Evolutionary conservation across 2,797 vertebrate species (phyloP), one percentile per base, ranked within the genome.

Genomic region (Numenius phaeopus): DNA sequence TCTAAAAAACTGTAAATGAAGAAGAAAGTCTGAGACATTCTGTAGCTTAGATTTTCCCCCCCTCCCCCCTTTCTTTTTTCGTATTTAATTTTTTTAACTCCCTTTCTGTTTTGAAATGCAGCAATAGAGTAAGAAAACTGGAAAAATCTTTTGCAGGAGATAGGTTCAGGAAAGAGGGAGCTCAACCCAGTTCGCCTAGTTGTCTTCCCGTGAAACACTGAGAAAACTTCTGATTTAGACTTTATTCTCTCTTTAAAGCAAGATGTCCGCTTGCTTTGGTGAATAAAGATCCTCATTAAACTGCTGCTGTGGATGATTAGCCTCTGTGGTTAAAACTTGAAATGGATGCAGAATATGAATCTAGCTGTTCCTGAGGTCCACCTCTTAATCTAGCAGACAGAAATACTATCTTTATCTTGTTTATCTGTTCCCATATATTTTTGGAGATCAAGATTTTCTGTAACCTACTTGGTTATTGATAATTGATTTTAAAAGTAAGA

Each of bases 1-100:
- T 92, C 7, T 82, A 54, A 54, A 94, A 65, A 37, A 67, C 15
- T 86, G 20, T 37, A 89, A 85, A 32, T 64, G 46, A 92, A 79
- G 11, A 30, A 58, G 62, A 67, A 86, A 3, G 9, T 71, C 4
- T 65, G 20, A 11, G 19, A 47, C 7, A 7, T 59, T 67, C 22
- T 55, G 10, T 50, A 64, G 14, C 34, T 12, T 64, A 55, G 54
- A 4, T 20, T 19, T 2, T 1, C 14, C 26, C 5, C 12, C 47
- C 49, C 49, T 12, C 24, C 14, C 50, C 8, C 9, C 2, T 4
- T 18, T 9, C 2, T 10, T 26, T 22, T 65, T 78, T 26, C 2
- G 34, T 16, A 11, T 11, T 84, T 39, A 1, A 44, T 47, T 71
- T 14, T 44, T 79, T 54, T 16, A 83, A 37, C 9, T 61, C 9